phyloP scores from a whole-genome alignment of 1,140 invertebrate genomes.

The Prorops nasuta region DNA sequence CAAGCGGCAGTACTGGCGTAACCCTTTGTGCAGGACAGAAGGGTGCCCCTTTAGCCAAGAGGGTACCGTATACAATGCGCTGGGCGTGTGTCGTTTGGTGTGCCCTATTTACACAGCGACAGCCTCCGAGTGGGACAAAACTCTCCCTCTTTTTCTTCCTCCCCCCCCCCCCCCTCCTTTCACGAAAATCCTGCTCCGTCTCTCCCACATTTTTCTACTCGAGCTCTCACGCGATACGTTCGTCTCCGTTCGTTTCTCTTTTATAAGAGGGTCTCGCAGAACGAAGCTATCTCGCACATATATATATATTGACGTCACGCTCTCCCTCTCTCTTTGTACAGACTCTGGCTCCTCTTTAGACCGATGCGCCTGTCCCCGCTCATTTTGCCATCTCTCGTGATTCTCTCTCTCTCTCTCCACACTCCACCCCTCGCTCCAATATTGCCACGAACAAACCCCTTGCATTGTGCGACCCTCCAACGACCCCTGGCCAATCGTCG shows the following conservation, averaged over 20 bases:
- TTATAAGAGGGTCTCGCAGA: no score
- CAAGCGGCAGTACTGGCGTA: conserved; percentile 25
- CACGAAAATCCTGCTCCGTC: no score
- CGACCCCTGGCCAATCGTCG: conserved; percentile 40
- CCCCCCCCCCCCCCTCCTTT: conserved; percentile 20
- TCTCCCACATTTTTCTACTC: no score
- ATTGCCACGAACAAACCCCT: no score
- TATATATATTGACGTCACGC: no score
- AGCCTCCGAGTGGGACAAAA: conserved; percentile 37
- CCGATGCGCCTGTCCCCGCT: no score
- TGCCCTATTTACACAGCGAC: conserved; percentile 39
- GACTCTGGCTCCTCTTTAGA: no score
- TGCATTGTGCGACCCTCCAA: conserved; percentile 26
- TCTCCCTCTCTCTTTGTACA: no score
- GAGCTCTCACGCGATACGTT: no score
- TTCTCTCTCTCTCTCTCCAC: background rate
- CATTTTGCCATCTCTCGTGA: no score
- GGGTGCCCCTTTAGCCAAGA: conserved; percentile 28
- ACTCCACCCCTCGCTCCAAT: conserved; percentile 19
- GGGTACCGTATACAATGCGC: conserved; percentile 21
- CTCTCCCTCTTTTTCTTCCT: background rate
- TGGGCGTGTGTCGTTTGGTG: conserved; percentile 29
- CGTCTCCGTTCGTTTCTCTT: no score
- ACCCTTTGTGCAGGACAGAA: conserved; percentile 33
- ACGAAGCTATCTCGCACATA: no score